Evolutionary conservation across 2,797 vertebrate species (phyloP).

Genomic region (Pipistrellus kuhlii): DNA sequence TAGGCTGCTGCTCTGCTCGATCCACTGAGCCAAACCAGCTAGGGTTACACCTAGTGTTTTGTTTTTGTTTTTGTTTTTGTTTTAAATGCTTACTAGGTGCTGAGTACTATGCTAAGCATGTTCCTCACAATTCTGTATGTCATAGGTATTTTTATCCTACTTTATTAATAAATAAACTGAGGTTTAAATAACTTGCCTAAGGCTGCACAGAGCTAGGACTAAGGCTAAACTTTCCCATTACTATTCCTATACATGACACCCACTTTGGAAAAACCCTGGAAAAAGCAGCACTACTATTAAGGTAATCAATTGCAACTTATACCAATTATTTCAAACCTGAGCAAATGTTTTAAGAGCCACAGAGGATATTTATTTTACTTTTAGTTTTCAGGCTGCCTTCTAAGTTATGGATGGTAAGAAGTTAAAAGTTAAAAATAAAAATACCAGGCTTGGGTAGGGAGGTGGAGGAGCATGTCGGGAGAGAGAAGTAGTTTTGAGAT

Average conservation of each 20-base stretch:
- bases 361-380: neutral
- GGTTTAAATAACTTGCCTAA: neutral
- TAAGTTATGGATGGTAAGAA: neutral
- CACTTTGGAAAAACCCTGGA: neutral
- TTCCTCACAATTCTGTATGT: neutral
- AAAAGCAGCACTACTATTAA: neutral
- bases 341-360: neutral
- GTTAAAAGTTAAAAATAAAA: neutral
- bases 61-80: no score
- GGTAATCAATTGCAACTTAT: neutral
- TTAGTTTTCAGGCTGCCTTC: neutral
- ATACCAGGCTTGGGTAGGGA: neutral
- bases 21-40: no score
- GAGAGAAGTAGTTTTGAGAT: neutral
- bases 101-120: neutral
- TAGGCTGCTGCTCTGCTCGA: no score
- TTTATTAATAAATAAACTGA: neutral
- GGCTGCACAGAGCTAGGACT: neutral
- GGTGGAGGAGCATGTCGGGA: rapidly evolving
- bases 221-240: neutral
- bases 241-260: neutral
- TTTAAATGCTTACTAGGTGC: neutral
- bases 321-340: neutral
- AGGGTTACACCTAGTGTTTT: no score
- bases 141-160: neutral